A percentile compares a stretch with the other conserved stretches of the same genome.
Conservation (phyloP, 2,888 invertebrate genomes). For the Ashinkailepas kermadecensis region DNA sequence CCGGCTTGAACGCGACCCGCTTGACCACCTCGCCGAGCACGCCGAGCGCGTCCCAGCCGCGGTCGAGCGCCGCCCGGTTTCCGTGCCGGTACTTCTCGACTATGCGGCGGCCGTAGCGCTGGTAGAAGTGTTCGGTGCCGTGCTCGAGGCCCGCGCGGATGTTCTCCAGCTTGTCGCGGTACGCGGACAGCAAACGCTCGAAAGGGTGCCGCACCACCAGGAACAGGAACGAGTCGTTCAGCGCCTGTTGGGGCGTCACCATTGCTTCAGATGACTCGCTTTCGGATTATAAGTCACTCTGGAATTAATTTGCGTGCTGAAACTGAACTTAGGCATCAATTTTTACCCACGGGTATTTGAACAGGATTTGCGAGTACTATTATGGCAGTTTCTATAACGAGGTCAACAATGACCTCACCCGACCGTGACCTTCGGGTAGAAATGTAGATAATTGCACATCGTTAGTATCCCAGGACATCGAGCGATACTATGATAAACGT, state of each 20-base stretch:
- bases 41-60: neutral
- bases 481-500: too few relatives aligned
- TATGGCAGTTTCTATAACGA: too few relatives aligned
- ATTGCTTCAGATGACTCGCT: too few relatives aligned
- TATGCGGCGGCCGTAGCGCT: slow-evolving; percentile 46
- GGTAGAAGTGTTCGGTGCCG: slow-evolving; percentile 48
- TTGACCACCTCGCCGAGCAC: neutral
- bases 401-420: too few relatives aligned
- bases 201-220: slow-evolving; percentile 53
- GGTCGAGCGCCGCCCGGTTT: neutral
- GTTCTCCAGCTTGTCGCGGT: slow-evolving; percentile 55
- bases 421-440: too few relatives aligned
- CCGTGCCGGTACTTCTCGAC: slow-evolving; percentile 45
- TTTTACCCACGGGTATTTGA: too few relatives aligned
- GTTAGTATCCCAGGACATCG: too few relatives aligned
- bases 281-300: too few relatives aligned
- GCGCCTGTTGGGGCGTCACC: slow-evolving; percentile 45
- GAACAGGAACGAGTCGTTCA: slow-evolving; percentile 54
- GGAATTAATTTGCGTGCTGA: too few relatives aligned
- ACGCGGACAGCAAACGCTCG: slow-evolving; percentile 52
- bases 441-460: too few relatives aligned
- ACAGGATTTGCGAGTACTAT: too few relatives aligned
- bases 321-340: too few relatives aligned
- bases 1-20: slow-evolving; percentile 12
- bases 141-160: slow-evolving; percentile 42